A percentile compares a stretch with the other conserved stretches of the same genome.
phyloP scores from a whole-genome alignment of 37 sponge, comb jelly and placozoan genomes.

The Axinella damicornis region DNA sequence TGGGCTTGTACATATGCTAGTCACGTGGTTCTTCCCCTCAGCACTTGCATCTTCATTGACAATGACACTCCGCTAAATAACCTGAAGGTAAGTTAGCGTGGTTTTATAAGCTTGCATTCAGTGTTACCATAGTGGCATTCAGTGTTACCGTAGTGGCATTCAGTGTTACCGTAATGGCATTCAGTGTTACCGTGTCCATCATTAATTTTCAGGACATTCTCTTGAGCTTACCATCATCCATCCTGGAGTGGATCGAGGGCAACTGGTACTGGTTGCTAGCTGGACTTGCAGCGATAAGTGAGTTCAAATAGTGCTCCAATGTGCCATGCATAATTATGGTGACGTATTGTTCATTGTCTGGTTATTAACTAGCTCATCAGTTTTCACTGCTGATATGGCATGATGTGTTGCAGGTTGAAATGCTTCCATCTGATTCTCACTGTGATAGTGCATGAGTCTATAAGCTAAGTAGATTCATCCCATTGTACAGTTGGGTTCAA shows the following conservation, averaged over 20 bases:
- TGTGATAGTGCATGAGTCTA: too few relatives aligned
- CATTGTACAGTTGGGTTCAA: too few relatives aligned
- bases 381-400: too few relatives aligned
- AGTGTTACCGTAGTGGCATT: neutral
- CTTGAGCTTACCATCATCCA: slow-evolving; percentile 27
- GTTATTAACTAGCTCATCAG: too few relatives aligned
- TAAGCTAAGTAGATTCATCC: too few relatives aligned
- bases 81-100: slow-evolving; percentile 38
- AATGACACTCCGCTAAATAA: slow-evolving; percentile 55
- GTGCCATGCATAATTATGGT: too few relatives aligned
- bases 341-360: too few relatives aligned
- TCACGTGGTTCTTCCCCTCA: neutral
- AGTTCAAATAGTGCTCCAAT: slow-evolving; percentile 9
- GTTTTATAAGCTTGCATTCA: too few relatives aligned
- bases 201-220: slow-evolving; percentile 29
- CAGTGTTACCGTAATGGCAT: neutral
- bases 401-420: too few relatives aligned
- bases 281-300: slow-evolving; percentile 45
- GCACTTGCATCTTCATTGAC: slow-evolving; percentile 53
- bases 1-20: too few relatives aligned
- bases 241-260: slow-evolving; percentile 55
- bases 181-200: neutral
- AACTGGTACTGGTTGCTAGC: slow-evolving; percentile 69
- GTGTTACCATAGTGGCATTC: too few relatives aligned
- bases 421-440: too few relatives aligned